Conservation (phyloP, 2,113 vertebrate genomes). For the Melospiza melodia region DNA sequence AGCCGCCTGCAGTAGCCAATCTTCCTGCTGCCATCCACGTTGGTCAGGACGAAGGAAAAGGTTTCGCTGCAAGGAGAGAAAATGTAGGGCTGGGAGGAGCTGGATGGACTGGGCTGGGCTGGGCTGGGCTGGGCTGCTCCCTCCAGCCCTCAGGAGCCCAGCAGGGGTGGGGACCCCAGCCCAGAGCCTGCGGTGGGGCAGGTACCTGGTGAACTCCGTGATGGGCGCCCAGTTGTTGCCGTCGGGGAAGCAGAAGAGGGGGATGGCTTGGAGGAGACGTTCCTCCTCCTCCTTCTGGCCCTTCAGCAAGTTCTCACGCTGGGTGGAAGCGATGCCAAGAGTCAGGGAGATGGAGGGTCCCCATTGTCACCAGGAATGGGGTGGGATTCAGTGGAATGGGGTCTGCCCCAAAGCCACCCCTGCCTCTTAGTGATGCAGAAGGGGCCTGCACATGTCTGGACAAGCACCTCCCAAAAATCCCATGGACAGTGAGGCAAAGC, state of each 20-base stretch:
- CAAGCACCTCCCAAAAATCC: not conserved
- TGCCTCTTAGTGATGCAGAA: rapidly evolving
- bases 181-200: rapidly evolving
- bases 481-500: not conserved
- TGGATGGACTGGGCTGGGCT: not conserved
- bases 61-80: constrained; percentile 84
- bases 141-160: not conserved
- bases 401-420: not conserved
- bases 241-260: constrained; percentile 94
- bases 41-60: constrained; percentile 95
- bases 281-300: constrained; percentile 93
- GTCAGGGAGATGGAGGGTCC: not conserved
- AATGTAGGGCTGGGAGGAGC: not conserved
- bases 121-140: not conserved
- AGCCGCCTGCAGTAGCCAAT: constrained; percentile 94
- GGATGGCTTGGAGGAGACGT: constrained; percentile 87
- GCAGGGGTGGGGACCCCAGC: rapidly evolving
- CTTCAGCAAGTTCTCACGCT: constrained; percentile 87
- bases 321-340: not conserved
- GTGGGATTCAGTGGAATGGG: not conserved
- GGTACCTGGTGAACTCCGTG: constrained; percentile 88
- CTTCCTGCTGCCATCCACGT: constrained; percentile 91
- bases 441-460: not conserved
- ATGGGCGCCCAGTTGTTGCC: constrained; percentile 87
- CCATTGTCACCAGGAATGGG: not conserved